These are phyloP conservation scores for Desoria tigrina DNA, from an alignment of 2,888 invertebrate genomes.

Conservation along the genomic window DNA sequence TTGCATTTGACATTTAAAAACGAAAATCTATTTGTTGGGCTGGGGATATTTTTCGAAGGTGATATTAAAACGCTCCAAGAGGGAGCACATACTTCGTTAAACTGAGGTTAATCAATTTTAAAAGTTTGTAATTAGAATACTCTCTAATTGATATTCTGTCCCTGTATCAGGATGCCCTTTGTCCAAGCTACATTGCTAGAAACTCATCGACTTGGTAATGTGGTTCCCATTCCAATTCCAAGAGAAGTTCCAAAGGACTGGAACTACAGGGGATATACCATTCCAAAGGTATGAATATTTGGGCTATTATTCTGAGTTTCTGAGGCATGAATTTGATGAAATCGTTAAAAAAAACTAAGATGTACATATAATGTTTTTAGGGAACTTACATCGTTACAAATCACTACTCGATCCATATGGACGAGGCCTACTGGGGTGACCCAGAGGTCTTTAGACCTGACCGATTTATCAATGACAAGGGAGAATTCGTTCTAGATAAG, in stretches of 20 bases:
- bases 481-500: conserved; percentile 35
- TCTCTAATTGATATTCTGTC: not conserved
- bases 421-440: conserved; percentile 34
- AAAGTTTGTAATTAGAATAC: not conserved
- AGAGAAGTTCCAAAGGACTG: conserved; percentile 26
- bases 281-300: conserved; percentile 35
- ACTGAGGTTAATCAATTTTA: too few species aligned
- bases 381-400: conserved; percentile 28
- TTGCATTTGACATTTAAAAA: too few species aligned
- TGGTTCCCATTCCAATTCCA: conserved; percentile 36
- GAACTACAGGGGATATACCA: conserved; percentile 25
- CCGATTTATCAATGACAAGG: conserved; percentile 39
- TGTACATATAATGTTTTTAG: not conserved
- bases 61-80: too few species aligned
- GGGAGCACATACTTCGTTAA: too few species aligned
- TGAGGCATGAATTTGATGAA: not conserved
- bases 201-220: conserved; percentile 31
- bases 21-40: too few species aligned
- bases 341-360: too few species aligned
- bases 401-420: conserved; percentile 36
- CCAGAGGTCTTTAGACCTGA: conserved; percentile 32
- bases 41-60: too few species aligned
- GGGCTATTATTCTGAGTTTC: not conserved
- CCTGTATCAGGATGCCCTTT: conserved; percentile 30
- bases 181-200: conserved; percentile 34